phyloP scores from a whole-genome alignment of 2,113 vertebrate genomes.

The Chrysochloris asiatica region DNA sequence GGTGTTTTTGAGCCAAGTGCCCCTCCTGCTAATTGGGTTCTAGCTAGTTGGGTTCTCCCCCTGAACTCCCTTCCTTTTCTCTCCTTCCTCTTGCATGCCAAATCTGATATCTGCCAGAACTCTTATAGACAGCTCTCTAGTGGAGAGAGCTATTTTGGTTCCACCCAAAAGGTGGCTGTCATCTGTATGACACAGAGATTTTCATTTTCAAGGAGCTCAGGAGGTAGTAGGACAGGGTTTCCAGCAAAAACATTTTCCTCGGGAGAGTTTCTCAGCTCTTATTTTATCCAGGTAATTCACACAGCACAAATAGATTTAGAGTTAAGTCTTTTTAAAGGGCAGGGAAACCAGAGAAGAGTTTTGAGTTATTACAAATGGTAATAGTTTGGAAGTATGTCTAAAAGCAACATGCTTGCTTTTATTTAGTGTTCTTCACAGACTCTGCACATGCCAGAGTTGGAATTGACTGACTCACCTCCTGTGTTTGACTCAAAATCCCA shows the following conservation, averaged over 20 bases:
- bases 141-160: slow-evolving; percentile 78
- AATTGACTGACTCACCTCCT: neutral
- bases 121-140: slow-evolving; percentile 68
- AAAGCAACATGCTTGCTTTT: slow-evolving; percentile 40
- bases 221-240: slow-evolving; percentile 60
- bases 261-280: slow-evolving; percentile 38
- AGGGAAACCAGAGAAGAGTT: slow-evolving; percentile 44
- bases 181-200: slow-evolving; percentile 68
- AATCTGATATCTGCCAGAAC: slow-evolving; percentile 62
- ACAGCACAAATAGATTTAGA: slow-evolving; percentile 60
- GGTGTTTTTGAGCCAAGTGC: neutral
- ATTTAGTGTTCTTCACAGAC: slow-evolving; percentile 43
- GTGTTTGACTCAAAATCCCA: slow-evolving; percentile 4
- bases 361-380: slow-evolving; percentile 39
- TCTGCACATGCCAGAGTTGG: slow-evolving; percentile 1
- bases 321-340: slow-evolving; percentile 12
- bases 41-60: neutral
- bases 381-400: slow-evolving; percentile 23
- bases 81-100: slow-evolving; percentile 49
- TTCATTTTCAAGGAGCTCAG: slow-evolving; percentile 65
- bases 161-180: slow-evolving; percentile 74
- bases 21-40: slow-evolving; percentile 2
- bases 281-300: slow-evolving; percentile 53
- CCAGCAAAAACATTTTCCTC: slow-evolving; percentile 58
- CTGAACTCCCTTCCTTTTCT: neutral